Conservation (phyloP, 2,113 vertebrate species). For the Pipra filicauda region DNA sequence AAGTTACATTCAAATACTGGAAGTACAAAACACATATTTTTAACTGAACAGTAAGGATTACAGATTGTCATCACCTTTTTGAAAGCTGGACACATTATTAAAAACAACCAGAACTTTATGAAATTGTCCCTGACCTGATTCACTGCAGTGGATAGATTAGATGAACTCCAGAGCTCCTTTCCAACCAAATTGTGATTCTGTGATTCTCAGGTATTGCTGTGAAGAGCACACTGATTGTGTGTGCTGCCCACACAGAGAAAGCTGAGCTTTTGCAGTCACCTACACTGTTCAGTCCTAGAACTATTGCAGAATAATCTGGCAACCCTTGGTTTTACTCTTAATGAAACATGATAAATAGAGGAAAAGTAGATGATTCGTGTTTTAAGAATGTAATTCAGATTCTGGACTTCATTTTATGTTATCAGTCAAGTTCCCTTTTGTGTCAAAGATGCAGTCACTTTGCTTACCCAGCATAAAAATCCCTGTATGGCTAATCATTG, state of each 20-base stretch:
- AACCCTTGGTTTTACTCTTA: neutral
- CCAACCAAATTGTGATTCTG: neutral
- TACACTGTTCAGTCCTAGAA: neutral
- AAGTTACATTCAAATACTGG: neutral
- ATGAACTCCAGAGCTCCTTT: neutral
- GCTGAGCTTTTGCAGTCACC: neutral
- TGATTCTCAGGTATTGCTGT: neutral
- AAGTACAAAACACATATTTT: neutral
- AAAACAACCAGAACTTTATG: neutral
- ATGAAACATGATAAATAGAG: neutral
- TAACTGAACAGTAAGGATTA: neutral
- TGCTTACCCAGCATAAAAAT: neutral
- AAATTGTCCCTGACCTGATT: neutral
- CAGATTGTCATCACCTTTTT: neutral
- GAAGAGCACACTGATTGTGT: neutral
- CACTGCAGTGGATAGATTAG: neutral
- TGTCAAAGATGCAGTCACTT: neutral
- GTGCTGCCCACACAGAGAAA: neutral
- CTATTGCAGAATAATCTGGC: neutral
- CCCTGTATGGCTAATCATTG: neutral
- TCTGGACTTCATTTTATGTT: neutral
- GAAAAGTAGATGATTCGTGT: neutral
- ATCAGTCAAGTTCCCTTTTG: accelerated
- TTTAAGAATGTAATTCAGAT: neutral
- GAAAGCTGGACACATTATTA: neutral